These are phyloP conservation scores for Xanthia togata DNA, from an alignment of 2,888 invertebrate species.

Conservation along the genomic window DNA sequence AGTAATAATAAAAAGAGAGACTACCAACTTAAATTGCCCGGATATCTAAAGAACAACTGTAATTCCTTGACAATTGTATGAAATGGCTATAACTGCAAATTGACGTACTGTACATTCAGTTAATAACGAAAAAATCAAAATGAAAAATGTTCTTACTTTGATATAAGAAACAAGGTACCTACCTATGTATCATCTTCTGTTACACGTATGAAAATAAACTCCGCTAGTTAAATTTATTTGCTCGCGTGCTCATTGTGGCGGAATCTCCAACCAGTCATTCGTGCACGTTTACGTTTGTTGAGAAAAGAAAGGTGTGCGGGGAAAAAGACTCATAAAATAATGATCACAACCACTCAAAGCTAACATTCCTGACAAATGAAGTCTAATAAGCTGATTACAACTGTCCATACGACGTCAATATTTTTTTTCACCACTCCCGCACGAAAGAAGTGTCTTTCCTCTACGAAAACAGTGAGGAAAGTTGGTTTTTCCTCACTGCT, in stretches of 20 bases:
- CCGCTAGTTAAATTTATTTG: not conserved
- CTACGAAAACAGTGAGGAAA: too few relatives aligned
- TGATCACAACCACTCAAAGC: slow-evolving; percentile 18
- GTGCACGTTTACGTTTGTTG: not conserved
- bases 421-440: too few relatives aligned
- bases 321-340: slow-evolving; percentile 31
- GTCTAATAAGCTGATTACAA: slow-evolving; percentile 32
- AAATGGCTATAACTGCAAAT: not conserved
- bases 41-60: too few relatives aligned
- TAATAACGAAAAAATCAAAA: not conserved
- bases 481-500: too few relatives aligned
- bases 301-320: not conserved
- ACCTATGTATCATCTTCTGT: slow-evolving; percentile 1
- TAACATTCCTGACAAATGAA: slow-evolving; percentile 17
- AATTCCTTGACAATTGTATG: too few relatives aligned
- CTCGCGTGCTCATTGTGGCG: too few relatives aligned
- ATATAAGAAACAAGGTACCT: not conserved
- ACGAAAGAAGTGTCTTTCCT: too few relatives aligned
- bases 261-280: not conserved
- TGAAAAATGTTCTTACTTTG: not conserved
- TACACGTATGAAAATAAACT: not conserved
- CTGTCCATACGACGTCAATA: slow-evolving; percentile 12
- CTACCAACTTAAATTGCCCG: too few relatives aligned
- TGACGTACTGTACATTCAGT: too few relatives aligned
- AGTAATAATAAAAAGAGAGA: too few relatives aligned